Evolutionary conservation across 1,140 invertebrate genomes (phyloP).

Genomic region (Harlomillsia oculata): DNA sequence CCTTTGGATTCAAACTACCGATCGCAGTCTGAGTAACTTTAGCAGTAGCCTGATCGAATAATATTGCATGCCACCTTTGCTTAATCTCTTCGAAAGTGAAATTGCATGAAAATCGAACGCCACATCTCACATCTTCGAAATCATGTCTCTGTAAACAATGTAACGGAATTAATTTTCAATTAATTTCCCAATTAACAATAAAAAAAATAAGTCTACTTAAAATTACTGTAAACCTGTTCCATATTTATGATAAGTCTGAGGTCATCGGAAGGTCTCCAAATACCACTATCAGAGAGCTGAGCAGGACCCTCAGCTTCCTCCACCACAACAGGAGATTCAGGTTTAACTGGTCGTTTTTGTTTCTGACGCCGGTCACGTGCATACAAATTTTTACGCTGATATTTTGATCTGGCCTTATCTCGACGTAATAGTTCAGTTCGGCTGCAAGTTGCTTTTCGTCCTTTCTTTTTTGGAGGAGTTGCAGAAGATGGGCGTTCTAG

Average conservation of each 20-base stretch:
- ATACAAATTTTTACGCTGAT: no score
- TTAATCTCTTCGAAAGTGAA: conserved; percentile 90
- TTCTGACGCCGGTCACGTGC: no score
- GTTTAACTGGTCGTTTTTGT: no score
- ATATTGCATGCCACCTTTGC: conserved; percentile 86
- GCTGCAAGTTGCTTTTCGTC: no score
- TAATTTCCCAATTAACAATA: no score
- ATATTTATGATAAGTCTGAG: conserved; percentile 84
- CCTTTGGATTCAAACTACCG: conserved; percentile 83
- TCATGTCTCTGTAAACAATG: conserved; percentile 65
- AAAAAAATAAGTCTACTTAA: not conserved
- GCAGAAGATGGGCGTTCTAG: no score
- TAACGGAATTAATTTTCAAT: not conserved
- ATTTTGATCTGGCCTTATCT: no score
- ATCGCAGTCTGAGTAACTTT: conserved; percentile 82
- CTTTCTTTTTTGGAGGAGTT: no score
- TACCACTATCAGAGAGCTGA: not conserved
- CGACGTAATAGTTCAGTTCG: no score
- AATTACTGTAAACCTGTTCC: conserved; percentile 59
- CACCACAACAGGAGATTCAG: no score
- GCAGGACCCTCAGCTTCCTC: no score
- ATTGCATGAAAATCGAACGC: conserved; percentile 90
- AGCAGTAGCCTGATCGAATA: conserved; percentile 82
- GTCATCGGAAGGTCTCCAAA: conserved; percentile 95
- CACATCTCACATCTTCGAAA: conserved; percentile 72